These are phyloP conservation scores for Mormyrops attenuatus DNA, from an alignment of 2,797 vertebrate genomes.

Conservation along the genomic window DNA sequence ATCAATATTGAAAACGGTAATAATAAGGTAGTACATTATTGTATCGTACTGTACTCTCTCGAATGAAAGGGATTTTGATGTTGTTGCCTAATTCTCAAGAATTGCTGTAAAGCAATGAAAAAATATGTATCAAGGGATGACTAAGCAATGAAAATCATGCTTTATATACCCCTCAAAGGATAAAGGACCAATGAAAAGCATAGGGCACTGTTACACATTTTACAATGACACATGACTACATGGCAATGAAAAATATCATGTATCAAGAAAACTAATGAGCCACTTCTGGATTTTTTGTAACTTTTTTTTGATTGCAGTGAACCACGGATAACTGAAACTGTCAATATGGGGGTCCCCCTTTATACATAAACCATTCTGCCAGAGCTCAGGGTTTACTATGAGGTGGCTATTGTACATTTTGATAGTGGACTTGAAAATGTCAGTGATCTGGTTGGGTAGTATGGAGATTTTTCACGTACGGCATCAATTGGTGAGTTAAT, in stretches of 20 bases:
- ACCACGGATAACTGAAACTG: not conserved
- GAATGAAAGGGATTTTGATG: not conserved
- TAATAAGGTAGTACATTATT: not conserved
- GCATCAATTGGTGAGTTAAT: not conserved
- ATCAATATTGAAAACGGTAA: not conserved
- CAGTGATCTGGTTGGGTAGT: not conserved
- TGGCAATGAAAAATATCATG: not conserved
- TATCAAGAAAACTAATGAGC: not conserved
- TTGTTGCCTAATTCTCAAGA: not conserved
- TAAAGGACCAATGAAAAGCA: not conserved
- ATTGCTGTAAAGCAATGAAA: not conserved
- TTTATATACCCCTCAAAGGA: not conserved
- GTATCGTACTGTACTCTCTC: not conserved
- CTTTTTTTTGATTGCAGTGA: not conserved
- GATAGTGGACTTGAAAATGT: not conserved
- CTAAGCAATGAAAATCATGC: not conserved
- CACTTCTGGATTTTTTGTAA: not conserved
- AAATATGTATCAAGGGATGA: not conserved
- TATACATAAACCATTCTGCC: not conserved
- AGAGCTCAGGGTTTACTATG: not conserved
- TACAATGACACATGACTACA: not conserved
- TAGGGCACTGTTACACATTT: not conserved
- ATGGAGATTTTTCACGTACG: not conserved
- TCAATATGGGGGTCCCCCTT: not conserved
- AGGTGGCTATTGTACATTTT: not conserved